Evolutionary conservation across 2,888 invertebrate genomes (phyloP).

Genomic region (Galerucella calmariensis): DNA sequence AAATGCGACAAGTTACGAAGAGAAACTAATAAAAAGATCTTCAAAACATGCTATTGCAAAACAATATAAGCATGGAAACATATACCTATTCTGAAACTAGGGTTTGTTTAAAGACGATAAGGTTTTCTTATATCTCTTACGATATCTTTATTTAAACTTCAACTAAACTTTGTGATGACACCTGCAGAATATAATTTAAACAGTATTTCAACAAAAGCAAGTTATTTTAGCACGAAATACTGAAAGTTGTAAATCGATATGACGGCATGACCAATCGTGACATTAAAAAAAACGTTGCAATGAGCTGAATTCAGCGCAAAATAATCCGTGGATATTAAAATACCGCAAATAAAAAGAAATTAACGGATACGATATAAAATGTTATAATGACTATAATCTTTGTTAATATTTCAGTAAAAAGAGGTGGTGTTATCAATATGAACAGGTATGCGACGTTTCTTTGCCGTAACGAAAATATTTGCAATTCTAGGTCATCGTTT

Average conservation of each 20-base stretch:
- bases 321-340: not conserved
- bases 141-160: too few species aligned
- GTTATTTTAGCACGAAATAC: not conserved
- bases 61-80: too few species aligned
- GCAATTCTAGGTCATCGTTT: slow-evolving; percentile 2
- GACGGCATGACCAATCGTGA: not conserved
- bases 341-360: not conserved
- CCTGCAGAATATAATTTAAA: not conserved
- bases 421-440: not conserved
- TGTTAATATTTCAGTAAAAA: not conserved
- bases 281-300: not conserved
- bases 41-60: too few species aligned
- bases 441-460: not conserved
- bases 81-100: too few species aligned
- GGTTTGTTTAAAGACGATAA: too few species aligned
- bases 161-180: not conserved
- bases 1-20: too few species aligned
- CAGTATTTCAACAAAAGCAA: not conserved
- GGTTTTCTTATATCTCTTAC: too few species aligned
- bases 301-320: not conserved
- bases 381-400: not conserved
- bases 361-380: not conserved
- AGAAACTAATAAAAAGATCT: too few species aligned
- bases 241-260: not conserved
- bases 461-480: not conserved